These are phyloP conservation scores for Vulpes lagopus DNA, from an alignment of 2,113 vertebrate genomes.

Conservation along the genomic window DNA sequence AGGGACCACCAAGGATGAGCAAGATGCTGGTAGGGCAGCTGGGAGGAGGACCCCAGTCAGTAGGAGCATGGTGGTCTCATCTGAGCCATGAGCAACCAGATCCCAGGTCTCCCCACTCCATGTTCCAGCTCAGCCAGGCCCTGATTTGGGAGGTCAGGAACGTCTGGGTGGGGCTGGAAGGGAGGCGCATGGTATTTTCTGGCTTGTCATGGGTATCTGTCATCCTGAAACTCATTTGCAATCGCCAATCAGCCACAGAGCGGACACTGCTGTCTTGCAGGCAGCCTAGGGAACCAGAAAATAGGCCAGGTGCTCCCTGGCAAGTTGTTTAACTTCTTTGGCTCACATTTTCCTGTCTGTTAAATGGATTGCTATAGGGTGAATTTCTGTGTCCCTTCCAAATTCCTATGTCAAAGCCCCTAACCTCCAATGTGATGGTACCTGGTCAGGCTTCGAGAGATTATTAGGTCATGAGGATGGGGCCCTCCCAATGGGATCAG, in stretches of 20 bases:
- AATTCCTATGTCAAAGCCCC: neutral
- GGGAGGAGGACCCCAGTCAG: neutral
- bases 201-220: neutral
- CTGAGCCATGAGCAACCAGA: too few relatives aligned
- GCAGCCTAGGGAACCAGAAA: neutral
- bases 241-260: neutral
- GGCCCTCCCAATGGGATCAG: fast-evolving
- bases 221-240: neutral
- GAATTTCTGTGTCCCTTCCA: neutral
- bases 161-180: neutral
- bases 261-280: fast-evolving
- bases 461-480: neutral
- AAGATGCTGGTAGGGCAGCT: neutral
- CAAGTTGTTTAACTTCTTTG: neutral
- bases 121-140: neutral
- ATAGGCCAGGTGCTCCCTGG: neutral
- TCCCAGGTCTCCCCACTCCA: fast-evolving
- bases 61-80: neutral
- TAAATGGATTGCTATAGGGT: neutral
- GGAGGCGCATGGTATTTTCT: neutral
- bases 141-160: neutral
- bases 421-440: too few relatives aligned
- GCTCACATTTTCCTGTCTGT: neutral
- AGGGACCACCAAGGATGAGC: neutral
- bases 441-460: neutral